phyloP scores from a whole-genome alignment of 1,140 invertebrate species.

The Ceratina calcarata region DNA sequence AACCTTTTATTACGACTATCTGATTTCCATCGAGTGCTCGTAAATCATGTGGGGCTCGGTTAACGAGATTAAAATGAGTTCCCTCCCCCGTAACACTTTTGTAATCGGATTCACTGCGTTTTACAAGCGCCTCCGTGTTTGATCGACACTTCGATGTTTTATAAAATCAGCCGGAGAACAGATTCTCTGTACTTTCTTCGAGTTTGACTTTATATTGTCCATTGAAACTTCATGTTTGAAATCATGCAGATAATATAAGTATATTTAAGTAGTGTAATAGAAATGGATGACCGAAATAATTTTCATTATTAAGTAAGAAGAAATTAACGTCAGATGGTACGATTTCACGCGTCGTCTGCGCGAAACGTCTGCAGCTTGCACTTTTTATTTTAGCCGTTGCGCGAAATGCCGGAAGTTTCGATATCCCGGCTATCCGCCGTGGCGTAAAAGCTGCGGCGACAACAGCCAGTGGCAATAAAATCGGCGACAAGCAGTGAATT shows the following conservation, averaged over 20 bases:
- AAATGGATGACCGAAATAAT: too few relatives aligned
- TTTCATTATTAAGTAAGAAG: too few relatives aligned
- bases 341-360: too few relatives aligned
- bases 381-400: conserved; percentile 9
- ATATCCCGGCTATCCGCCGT: conserved; percentile 63
- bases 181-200: too few relatives aligned
- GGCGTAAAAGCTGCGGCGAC: conserved; percentile 70
- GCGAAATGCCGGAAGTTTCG: conserved; percentile 72
- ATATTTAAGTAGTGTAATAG: too few relatives aligned
- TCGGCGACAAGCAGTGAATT: conserved; percentile 76
- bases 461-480: conserved; percentile 74
- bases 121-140: conserved; percentile 11
- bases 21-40: conserved; percentile 26
- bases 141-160: conserved; percentile 28
- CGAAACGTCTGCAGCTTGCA: conserved; percentile 40
- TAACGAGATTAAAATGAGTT: conserved; percentile 41
- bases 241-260: too few relatives aligned
- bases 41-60: conserved; percentile 28
- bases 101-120: conserved; percentile 28
- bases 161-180: not conserved
- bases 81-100: conserved; percentile 7
- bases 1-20: conserved; percentile 29
- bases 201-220: too few relatives aligned
- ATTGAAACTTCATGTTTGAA: too few relatives aligned
- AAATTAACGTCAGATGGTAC: not conserved